Percentiles rank a stretch among this genome's conserved stretches.
phyloP scores from a whole-genome alignment of 2,888 invertebrate species.

The Blomia tropicalis region DNA sequence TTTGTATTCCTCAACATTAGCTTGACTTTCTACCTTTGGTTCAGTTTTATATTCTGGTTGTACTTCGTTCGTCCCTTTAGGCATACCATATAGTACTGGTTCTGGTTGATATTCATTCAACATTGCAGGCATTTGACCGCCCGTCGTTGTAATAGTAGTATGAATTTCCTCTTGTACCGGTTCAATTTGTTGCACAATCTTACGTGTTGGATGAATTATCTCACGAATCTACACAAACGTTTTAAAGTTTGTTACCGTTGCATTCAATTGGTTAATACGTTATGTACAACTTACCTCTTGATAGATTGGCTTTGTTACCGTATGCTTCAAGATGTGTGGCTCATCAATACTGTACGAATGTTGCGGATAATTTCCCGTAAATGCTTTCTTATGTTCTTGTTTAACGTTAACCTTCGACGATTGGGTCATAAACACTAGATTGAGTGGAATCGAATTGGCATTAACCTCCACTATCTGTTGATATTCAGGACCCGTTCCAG shows the following conservation, averaged over 20 bases:
- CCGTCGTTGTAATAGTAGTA: background rate
- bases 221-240: background rate
- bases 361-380: background rate
- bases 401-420: background rate
- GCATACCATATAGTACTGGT: background rate
- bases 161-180: background rate
- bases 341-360: background rate
- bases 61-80: background rate
- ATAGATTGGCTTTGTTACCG: background rate
- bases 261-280: no score
- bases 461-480: background rate
- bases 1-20: no score
- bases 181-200: background rate
- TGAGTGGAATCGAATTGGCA: conserved; percentile 1
- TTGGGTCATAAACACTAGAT: background rate
- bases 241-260: background rate
- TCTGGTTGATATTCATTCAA: background rate
- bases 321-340: conserved; percentile 2
- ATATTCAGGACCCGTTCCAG: background rate
- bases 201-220: background rate
- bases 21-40: no score
- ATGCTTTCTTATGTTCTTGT: background rate
- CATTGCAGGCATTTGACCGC: background rate
- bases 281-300: background rate
- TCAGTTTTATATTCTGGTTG: background rate